Base-by-base conservation (phyloP, 1,140 invertebrate genomes). In the Euura saliciscinereae region DNA sequence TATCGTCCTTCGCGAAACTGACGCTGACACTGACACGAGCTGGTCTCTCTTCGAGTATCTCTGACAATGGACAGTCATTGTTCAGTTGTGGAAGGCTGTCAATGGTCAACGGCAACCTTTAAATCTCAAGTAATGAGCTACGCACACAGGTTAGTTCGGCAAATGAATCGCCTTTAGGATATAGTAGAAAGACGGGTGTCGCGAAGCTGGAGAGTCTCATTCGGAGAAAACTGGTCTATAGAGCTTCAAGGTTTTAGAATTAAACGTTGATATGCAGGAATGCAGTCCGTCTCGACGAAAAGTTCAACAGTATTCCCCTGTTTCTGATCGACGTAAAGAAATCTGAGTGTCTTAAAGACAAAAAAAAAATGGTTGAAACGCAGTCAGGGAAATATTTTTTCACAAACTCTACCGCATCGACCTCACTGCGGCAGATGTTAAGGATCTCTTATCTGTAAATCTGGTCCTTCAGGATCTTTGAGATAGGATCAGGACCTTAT, bases 81-180 rank as follows among this genome's bases (percentile, higher is more conserved):
- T 67, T 67, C 66, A 44, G 43, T 67, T 67, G 11, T 67, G 4
- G 66, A 67, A 67, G 66, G 66, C 66, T 67, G 66, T 67, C 66
- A 74, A 78, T 77, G 76, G 74, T 66, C 70, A 75, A 79, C 69
- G 70, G 74, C 68, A 69, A 78, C 71, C 71, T 80, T 28, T 80
- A 79, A 81, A 80, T 80, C 78, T 80, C 77, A 75, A 69, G 73
- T 78, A 79, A 81, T 78, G 78, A 68, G 70, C 71, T 68, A 69
- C 68, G 44, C 6, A 11, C 51, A n/a, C 13, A 59, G 51, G 8
- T 59, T 59, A 11, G 51, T 59, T 59, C 51, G 51, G 8, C 51
- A 59, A 59, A 59, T 59, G 51, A 59, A 59, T 59, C 51, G 51
- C 51, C 51, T 8, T 6, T 59, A n/a, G 51, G 8, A n/a, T 28